phyloP scores from a whole-genome alignment of 1,140 invertebrate species.

The Zaprionus camerounensis region DNA sequence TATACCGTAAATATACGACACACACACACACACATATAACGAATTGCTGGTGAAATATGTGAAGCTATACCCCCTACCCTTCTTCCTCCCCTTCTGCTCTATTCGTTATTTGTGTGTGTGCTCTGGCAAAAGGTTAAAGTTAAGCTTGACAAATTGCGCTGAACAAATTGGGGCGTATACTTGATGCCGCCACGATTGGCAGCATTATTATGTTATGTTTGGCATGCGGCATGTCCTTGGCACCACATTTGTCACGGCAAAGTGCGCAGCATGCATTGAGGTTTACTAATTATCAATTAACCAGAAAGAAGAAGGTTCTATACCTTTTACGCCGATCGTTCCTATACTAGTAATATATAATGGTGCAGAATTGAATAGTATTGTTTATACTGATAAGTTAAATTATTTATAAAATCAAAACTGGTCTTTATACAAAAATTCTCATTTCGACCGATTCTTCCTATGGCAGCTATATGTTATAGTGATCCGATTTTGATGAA shows the following conservation, averaged over 20 bases:
- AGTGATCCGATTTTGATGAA: too few relatives aligned
- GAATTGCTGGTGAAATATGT: constrained; percentile 47
- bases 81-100: not conserved
- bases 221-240: constrained; percentile 18
- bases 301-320: too few relatives aligned
- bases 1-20: constrained; percentile 63
- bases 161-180: constrained; percentile 47
- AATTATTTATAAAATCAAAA: too few relatives aligned
- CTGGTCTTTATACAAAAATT: too few relatives aligned
- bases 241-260: constrained; percentile 38
- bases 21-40: constrained; percentile 37
- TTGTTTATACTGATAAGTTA: too few relatives aligned
- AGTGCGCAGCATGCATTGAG: constrained; percentile 7
- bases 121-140: constrained; percentile 67
- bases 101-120: constrained; percentile 13
- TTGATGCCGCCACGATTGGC: constrained; percentile 42
- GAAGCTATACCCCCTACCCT: not conserved
- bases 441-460: too few relatives aligned
- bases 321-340: too few relatives aligned
- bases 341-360: too few relatives aligned
- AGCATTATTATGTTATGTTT: constrained; percentile 21
- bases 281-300: not conserved
- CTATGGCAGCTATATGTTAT: too few relatives aligned
- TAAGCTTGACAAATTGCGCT: constrained; percentile 71
- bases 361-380: too few relatives aligned